Evolutionary conservation across 1,140 invertebrate species (phyloP).

Genomic region (Drosophila biarmipes): DNA sequence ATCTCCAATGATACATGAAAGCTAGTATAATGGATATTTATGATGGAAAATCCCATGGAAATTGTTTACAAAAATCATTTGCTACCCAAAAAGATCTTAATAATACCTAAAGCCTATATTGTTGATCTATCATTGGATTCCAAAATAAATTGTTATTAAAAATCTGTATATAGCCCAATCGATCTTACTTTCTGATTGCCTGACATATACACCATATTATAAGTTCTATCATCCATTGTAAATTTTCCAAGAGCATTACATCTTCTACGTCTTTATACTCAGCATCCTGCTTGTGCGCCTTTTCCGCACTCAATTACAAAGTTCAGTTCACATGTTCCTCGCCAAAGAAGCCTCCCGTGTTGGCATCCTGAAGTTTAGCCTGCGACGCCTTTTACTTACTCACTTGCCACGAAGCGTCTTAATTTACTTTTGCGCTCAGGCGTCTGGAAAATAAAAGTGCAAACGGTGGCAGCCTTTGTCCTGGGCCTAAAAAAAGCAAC

Average conservation of each 20-base stretch:
- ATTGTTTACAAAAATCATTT: too few relatives aligned
- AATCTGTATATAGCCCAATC: too few relatives aligned
- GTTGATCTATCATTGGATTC: too few relatives aligned
- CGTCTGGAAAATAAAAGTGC: constrained; percentile 72
- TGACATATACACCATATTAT: too few relatives aligned
- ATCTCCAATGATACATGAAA: too few relatives aligned
- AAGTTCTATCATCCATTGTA: too few relatives aligned
- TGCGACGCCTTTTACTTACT: constrained; percentile 68
- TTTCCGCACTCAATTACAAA: constrained; percentile 63
- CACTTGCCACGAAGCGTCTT: constrained; percentile 57
- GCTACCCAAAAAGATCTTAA: too few relatives aligned
- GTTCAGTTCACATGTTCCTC: constrained; percentile 45
- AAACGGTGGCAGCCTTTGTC: constrained; percentile 39
- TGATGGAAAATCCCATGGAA: too few relatives aligned
- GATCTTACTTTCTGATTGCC: too few relatives aligned
- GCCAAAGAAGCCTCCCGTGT: constrained; percentile 13
- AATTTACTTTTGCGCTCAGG: constrained; percentile 79
- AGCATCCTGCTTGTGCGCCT: constrained; percentile 8
- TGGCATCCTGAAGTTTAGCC: constrained; percentile 55
- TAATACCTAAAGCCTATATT: too few relatives aligned
- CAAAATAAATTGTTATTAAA: too few relatives aligned
- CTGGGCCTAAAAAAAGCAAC: constrained; percentile 50
- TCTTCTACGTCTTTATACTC: not conserved
- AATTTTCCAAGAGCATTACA: constrained; percentile 7
- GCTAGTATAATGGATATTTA: too few relatives aligned